phyloP scores from a whole-genome alignment of 1,140 invertebrate species.

The Bombus breviceps region DNA sequence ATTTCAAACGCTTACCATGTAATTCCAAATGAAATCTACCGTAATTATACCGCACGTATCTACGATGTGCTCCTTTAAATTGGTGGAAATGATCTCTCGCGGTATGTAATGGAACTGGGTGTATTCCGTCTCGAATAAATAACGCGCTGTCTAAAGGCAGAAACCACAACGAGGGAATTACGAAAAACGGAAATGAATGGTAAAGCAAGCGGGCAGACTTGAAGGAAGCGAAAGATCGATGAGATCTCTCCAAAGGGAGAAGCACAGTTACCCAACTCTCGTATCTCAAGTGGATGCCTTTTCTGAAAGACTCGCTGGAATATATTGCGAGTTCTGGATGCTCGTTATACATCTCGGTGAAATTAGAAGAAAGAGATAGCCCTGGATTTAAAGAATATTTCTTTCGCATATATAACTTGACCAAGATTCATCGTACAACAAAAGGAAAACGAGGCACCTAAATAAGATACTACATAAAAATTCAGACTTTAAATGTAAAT shows the following conservation, averaged over 20 bases:
- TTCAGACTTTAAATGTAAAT: not conserved
- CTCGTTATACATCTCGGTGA: conserved; percentile 27
- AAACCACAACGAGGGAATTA: conserved; percentile 23
- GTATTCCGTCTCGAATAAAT: conserved; percentile 24
- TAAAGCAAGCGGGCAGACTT: conserved; percentile 10
- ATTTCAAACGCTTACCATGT: not conserved
- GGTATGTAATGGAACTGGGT: not conserved
- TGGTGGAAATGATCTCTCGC: conserved; percentile 3
- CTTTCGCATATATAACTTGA: not conserved
- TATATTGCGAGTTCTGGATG: conserved; percentile 21
- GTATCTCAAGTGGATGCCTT: conserved; percentile 37
- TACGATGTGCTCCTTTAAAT: conserved; percentile 17
- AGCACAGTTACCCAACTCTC: conserved; percentile 14
- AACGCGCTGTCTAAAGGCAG: conserved; percentile 23
- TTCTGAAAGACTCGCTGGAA: conserved; percentile 31
- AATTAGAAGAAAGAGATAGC: conserved; percentile 16
- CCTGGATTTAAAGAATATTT: conserved; percentile 5
- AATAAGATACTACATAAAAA: not conserved
- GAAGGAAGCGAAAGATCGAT: conserved; percentile 47
- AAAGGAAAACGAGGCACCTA: not conserved
- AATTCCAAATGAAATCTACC: not conserved
- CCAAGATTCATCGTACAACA: not conserved
- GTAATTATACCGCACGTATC: not conserved
- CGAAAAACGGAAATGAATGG: conserved; percentile 48
- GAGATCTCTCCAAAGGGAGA: conserved; percentile 27